Evolutionary conservation across 2,888 invertebrate species (phyloP).

Genomic region (Rambutsinella grinnellia): DNA sequence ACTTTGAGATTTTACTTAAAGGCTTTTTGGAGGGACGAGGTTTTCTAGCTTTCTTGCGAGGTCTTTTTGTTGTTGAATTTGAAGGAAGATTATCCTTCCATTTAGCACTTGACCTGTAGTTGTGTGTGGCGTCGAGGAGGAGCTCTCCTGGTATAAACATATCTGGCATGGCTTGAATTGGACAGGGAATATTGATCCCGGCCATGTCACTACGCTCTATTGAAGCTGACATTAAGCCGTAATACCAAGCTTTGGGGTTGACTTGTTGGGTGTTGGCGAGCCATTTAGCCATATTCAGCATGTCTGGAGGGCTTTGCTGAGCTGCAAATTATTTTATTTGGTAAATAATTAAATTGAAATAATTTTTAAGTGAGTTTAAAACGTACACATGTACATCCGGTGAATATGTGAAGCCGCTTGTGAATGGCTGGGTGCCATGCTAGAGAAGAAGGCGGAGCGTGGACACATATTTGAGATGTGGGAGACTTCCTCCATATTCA

Average conservation of each 20-base stretch:
- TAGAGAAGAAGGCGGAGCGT: conserved; percentile 29
- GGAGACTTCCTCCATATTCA: background rate
- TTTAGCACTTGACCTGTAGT: background rate
- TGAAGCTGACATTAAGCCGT: conserved; percentile 23
- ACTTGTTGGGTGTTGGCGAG: conserved; percentile 24
- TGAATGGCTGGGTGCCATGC: conserved; percentile 31
- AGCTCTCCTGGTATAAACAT: conserved; percentile 36
- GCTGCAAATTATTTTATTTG: conserved; percentile 1
- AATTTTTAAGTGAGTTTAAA: background rate
- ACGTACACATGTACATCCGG: conserved; percentile 25
- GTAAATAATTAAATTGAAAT: background rate
- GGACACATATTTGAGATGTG: conserved; percentile 41
- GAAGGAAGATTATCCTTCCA: background rate
- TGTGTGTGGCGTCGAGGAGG: conserved; percentile 16
- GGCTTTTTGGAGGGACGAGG: too few relatives aligned
- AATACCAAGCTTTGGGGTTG: conserved; percentile 54
- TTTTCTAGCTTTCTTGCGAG: too few relatives aligned
- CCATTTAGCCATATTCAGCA: conserved; percentile 34
- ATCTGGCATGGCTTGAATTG: conserved; percentile 53
- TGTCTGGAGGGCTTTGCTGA: conserved; percentile 26
- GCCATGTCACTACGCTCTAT: conserved; percentile 40
- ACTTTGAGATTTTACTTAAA: too few relatives aligned
- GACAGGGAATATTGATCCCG: conserved; percentile 41
- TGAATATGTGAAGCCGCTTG: conserved; percentile 15
- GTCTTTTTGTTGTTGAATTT: too few relatives aligned